These are phyloP conservation scores for Micropoecilia bifurca DNA, from an alignment of 2,797 vertebrate genomes.

Conservation along the genomic window DNA sequence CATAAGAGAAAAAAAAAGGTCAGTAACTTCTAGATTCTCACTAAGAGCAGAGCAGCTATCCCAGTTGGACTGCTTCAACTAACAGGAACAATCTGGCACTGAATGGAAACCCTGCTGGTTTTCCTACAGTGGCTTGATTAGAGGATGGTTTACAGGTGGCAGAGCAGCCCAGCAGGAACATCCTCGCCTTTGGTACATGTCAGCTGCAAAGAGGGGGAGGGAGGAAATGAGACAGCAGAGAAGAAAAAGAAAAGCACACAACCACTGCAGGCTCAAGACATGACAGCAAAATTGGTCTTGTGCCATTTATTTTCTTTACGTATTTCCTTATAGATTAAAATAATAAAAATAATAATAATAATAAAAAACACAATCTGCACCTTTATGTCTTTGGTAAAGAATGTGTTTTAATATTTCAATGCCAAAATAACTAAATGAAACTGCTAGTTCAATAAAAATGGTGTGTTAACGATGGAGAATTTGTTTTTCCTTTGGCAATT, in stretches of 20 bases:
- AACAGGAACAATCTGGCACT: background rate
- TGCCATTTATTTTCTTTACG: background rate
- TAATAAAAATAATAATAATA: background rate
- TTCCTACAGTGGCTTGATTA: conserved; percentile 5
- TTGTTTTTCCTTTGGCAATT: background rate
- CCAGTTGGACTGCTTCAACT: background rate
- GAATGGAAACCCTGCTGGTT: background rate
- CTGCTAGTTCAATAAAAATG: background rate
- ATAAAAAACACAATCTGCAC: background rate
- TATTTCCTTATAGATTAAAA: background rate
- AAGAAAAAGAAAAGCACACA: background rate
- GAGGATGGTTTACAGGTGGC: background rate
- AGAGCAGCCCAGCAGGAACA: background rate
- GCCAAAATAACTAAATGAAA: background rate
- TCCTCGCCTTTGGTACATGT: background rate
- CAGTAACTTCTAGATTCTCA: background rate
- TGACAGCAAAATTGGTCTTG: background rate
- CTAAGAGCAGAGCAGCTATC: background rate
- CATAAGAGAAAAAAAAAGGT: background rate
- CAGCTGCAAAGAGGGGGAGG: background rate
- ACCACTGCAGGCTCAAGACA: background rate
- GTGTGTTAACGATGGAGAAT: background rate
- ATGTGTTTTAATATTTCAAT: background rate
- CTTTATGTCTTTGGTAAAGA: background rate
- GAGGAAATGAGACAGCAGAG: background rate